Base-by-base conservation (phyloP, 2,113 vertebrate species). In the Rousettus leschenaultii region DNA sequence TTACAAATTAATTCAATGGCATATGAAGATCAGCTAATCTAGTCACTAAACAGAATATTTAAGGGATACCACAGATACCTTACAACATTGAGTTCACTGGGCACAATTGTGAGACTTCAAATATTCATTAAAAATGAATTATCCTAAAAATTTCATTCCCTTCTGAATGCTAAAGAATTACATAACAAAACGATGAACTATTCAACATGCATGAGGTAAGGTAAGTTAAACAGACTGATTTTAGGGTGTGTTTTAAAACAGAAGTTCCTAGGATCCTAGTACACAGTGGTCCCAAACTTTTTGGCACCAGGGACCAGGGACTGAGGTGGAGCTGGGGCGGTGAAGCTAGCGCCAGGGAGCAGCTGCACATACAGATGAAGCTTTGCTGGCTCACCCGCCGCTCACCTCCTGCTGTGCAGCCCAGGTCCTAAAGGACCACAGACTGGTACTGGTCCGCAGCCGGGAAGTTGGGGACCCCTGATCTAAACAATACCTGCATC, bases 401-500 rank as follows among this genome's bases (percentile, higher is more conserved):
- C 51, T 51, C 51, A 51, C 51, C 15, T 51, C 51, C 51, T 51
- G 51, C 51, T 51, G 15, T 51, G 51, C 51, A 51, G 51, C 51
- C 48, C 51, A 51, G 51, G 16, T 51, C 51, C 15, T 16, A 51
- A 16, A 51, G 51, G 15, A 51, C 15, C 51, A 51, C 51, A 51
- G 51, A 51, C 15, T 51, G 15, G 15, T 15, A 51, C 51, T 51
- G 51, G 51, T 51, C 51, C 2, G 51, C 15, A 14, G 14, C 51
- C 1, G 5, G 15, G 51, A 15, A 51, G 51, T 16, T 51, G 51
- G 51, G 15, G 15, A 51, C 51, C 51, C 15, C 15, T 51, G 51
- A 51, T 13, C 38, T 28, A 19, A 84, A 43, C 5, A 78, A 40
- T 98, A 99, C 99, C 99, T 86, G 98, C 74, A 92, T 99, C 99